Percentiles rank a stretch among this genome's conserved stretches.
Evolutionary conservation across 1,140 invertebrate genomes (phyloP).

Genomic region (Gryllus bimaculatus): DNA sequence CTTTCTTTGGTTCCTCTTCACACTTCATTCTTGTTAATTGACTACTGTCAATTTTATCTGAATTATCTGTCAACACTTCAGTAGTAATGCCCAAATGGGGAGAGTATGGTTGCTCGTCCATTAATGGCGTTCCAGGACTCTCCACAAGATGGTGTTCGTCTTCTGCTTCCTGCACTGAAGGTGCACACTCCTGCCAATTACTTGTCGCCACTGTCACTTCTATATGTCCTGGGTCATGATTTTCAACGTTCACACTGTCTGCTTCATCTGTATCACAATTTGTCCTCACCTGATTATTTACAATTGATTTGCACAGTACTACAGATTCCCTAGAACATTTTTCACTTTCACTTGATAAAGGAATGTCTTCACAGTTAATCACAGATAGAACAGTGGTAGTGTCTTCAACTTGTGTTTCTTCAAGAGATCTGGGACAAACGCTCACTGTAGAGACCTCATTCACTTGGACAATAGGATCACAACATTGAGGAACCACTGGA

Average conservation of each 20-base stretch:
- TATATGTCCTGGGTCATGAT: not conserved
- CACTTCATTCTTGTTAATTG: not conserved
- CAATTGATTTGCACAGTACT: not conserved
- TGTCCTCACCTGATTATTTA: not conserved
- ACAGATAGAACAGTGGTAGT: not conserved
- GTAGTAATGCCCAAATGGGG: not conserved
- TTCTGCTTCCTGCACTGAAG: not conserved
- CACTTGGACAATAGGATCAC: not conserved
- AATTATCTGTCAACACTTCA: not conserved
- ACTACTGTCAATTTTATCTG: not conserved
- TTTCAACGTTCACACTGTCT: not conserved
- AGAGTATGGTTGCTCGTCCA: conserved; percentile 19
- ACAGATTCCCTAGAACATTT: not conserved
- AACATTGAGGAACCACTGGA: not conserved
- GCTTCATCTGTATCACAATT: not conserved
- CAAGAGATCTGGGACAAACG: not conserved
- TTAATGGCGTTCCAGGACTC: conserved; percentile 22
- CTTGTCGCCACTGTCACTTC: not conserved
- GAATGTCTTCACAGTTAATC: conserved; percentile 9
- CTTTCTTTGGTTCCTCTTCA: conserved; percentile 9
- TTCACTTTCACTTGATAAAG: not conserved
- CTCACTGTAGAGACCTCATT: not conserved
- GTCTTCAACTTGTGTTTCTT: not conserved
- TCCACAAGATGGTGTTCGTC: not conserved
- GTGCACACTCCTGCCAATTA: not conserved